phyloP scores from a whole-genome alignment of 2,888 invertebrate genomes.

The Prosopocoilus inquinatus region DNA sequence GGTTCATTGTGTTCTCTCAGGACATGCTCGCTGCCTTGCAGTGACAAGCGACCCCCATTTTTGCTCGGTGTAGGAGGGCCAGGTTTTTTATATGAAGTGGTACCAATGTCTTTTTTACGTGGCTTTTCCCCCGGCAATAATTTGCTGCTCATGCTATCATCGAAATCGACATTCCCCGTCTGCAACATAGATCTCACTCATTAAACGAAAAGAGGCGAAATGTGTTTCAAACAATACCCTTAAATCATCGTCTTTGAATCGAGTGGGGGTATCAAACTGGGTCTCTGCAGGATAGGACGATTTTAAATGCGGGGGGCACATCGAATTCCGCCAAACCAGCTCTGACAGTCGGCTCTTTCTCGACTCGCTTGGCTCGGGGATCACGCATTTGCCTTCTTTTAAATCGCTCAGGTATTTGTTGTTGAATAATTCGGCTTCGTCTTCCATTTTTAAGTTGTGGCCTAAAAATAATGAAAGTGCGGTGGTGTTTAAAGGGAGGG shows the following conservation, averaged over 20 bases:
- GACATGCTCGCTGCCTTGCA: slow-evolving; percentile 60
- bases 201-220: not conserved
- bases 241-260: slow-evolving; percentile 64
- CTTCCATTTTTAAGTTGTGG: slow-evolving; percentile 68
- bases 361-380: slow-evolving; percentile 36
- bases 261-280: slow-evolving; percentile 59
- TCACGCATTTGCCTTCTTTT: slow-evolving; percentile 57
- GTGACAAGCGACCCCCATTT: slow-evolving; percentile 68
- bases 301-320: slow-evolving; percentile 81
- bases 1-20: slow-evolving; percentile 54
- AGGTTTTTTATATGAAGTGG: slow-evolving; percentile 79
- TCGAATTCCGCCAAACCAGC: slow-evolving; percentile 75
- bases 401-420: slow-evolving; percentile 72
- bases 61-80: slow-evolving; percentile 87
- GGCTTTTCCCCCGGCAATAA: slow-evolving; percentile 51
- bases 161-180: slow-evolving; percentile 43
- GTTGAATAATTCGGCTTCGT: slow-evolving; percentile 83
- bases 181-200: slow-evolving; percentile 25
- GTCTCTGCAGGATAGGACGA: slow-evolving; percentile 83
- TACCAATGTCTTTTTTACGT: slow-evolving; percentile 60
- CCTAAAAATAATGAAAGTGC: not conserved
- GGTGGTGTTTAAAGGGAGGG: slow-evolving; percentile 1
- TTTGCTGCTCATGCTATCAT: slow-evolving; percentile 46
- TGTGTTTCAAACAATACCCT: slow-evolving; percentile 52
- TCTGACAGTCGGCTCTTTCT: slow-evolving; percentile 60